These are phyloP conservation scores for Erinaceus europaeus DNA, from an alignment of 2,113 vertebrate species.

Conservation along the genomic window DNA sequence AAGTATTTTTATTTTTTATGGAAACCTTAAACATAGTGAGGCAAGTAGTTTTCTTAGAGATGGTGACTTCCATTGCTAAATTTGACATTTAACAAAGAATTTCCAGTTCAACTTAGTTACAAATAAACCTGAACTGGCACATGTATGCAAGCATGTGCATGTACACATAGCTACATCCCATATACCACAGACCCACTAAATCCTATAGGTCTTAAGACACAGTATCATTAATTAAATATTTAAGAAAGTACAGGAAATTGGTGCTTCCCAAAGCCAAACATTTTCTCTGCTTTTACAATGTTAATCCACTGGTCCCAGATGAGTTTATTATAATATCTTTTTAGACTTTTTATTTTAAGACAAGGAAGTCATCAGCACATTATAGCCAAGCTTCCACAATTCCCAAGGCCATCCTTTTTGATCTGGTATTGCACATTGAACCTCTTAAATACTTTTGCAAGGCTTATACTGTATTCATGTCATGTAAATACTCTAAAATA, in stretches of 20 bases:
- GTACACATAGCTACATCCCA: not conserved
- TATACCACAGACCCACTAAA: not conserved
- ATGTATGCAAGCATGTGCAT: not conserved
- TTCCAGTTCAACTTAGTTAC: too few relatives aligned
- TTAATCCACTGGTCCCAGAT: not conserved
- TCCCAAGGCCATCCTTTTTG: conserved; percentile 46
- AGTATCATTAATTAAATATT: not conserved
- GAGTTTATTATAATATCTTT: conserved; percentile 20
- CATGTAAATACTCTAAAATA: conserved; percentile 69
- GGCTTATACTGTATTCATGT: conserved; percentile 54
- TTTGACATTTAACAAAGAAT: not conserved
- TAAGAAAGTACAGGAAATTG: not conserved
- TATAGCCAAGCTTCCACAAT: not conserved
- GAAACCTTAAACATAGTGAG: not conserved
- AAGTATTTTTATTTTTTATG: conserved; percentile 30
- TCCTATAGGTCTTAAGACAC: not conserved
- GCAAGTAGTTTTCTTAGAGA: conserved; percentile 3
- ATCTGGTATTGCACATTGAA: not conserved
- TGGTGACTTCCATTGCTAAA: not conserved
- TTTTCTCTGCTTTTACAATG: conserved; percentile 3
- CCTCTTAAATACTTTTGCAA: conserved; percentile 46
- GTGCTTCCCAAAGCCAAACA: not conserved
- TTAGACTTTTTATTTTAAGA: not conserved
- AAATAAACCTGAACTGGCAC: too few relatives aligned
- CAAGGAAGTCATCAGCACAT: not conserved